Percentiles rank a stretch among this genome's conserved stretches.
phyloP scores from a whole-genome alignment of 2,888 invertebrate species.

The Epiblema foenella region DNA sequence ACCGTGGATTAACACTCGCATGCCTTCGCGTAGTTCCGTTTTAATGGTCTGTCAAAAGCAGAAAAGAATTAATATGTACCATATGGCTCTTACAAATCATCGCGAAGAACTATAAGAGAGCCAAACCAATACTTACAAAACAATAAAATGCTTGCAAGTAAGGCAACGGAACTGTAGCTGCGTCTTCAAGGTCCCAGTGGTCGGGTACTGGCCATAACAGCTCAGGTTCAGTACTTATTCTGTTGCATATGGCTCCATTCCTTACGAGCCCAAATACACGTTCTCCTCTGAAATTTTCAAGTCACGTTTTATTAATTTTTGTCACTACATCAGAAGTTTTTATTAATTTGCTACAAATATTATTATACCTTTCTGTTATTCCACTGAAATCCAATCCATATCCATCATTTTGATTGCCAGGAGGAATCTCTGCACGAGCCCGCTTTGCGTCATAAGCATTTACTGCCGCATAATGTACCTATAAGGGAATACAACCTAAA shows the following conservation, averaged over 20 bases:
- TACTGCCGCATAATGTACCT: constrained; percentile 62
- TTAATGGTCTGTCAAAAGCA: constrained; percentile 21
- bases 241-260: constrained; percentile 80
- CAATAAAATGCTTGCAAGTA: constrained; percentile 64
- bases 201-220: constrained; percentile 87
- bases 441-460: constrained; percentile 55
- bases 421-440: constrained; percentile 46
- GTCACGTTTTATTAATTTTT: not conserved
- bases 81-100: too few species aligned
- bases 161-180: constrained; percentile 90
- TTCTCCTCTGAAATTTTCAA: constrained; percentile 66
- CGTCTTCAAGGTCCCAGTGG: constrained; percentile 88
- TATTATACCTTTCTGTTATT: constrained; percentile 55
- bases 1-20: constrained; percentile 37
- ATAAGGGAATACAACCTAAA: constrained; percentile 6
- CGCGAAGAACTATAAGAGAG: too few species aligned
- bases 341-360: too few species aligned
- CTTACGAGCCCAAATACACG: constrained; percentile 87
- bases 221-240: constrained; percentile 79
- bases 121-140: constrained; percentile 36
- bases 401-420: constrained; percentile 34
- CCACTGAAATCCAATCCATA: constrained; percentile 68
- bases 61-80: too few species aligned
- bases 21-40: constrained; percentile 4
- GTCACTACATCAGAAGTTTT: too few species aligned